phyloP scores from a whole-genome alignment of 2,797 vertebrate genomes.

The Eulemur coronatus region DNA sequence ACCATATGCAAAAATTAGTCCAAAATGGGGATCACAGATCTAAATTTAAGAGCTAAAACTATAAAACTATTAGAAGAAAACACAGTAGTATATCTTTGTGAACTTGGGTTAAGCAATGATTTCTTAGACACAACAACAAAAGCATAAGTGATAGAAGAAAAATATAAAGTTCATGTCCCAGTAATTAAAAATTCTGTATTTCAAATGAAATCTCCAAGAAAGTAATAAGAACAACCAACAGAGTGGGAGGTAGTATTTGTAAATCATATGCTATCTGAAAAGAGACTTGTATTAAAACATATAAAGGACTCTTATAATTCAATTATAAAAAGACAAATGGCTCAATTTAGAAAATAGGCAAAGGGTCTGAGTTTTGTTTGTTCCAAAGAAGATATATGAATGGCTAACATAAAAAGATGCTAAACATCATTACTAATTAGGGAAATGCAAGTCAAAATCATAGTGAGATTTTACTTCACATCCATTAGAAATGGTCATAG shows the following conservation, averaged over 20 bases:
- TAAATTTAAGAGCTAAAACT: background rate
- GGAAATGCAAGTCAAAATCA: background rate
- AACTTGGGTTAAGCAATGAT: background rate
- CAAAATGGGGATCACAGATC: background rate
- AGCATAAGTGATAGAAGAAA: background rate
- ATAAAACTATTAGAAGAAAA: background rate
- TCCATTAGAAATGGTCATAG: background rate
- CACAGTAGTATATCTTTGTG: background rate
- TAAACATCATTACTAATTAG: background rate
- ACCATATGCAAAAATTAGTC: background rate
- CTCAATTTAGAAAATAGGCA: background rate
- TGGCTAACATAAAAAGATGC: background rate
- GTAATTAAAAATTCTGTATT: background rate
- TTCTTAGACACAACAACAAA: background rate
- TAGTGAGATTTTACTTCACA: background rate
- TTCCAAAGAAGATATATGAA: background rate
- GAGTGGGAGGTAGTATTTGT: background rate
- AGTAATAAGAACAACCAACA: background rate
- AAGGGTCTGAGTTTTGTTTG: background rate
- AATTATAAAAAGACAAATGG: background rate
- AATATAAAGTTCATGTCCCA: background rate
- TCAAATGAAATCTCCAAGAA: background rate
- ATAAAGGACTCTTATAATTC: background rate
- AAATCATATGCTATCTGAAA: background rate
- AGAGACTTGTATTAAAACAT: background rate